Conservation (phyloP, 2,888 invertebrate genomes). For the Linnaemya tessellans region DNA sequence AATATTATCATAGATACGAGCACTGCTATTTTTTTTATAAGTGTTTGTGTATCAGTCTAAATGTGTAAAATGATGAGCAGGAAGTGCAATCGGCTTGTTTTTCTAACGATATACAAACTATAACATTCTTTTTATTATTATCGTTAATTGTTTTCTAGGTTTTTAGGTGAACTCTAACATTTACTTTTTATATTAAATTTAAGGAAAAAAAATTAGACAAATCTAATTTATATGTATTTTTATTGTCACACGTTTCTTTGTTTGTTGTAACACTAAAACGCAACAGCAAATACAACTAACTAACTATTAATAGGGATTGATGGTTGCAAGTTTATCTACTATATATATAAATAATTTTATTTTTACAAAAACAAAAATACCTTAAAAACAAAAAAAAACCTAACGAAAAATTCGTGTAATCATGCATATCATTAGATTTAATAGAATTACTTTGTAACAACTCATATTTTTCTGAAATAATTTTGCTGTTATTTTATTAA, state of each 20-base stretch:
- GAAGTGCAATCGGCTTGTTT: conserved; percentile 36
- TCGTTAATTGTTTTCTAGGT: conserved; percentile 52
- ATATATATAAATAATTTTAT: conserved; percentile 30
- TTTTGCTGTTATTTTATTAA: not conserved
- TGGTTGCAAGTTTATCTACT: conserved; percentile 60
- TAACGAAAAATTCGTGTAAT: not conserved
- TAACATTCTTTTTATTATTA: conserved; percentile 22
- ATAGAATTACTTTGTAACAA: conserved; percentile 12
- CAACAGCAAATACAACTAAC: conserved; percentile 55
- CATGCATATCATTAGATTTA: conserved; percentile 59
- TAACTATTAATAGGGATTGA: conserved; percentile 63
- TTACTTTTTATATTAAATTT: conserved; percentile 51
- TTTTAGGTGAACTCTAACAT: conserved; percentile 53
- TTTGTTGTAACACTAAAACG: conserved; percentile 74
- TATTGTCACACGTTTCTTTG: conserved; percentile 74
- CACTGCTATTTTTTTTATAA: conserved; percentile 62
- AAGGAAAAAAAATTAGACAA: conserved; percentile 19
- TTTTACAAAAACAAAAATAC: conserved; percentile 44
- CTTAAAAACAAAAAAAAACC: not conserved
- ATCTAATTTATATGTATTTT: conserved; percentile 45
- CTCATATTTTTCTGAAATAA: not conserved
- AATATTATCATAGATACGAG: conserved; percentile 73
- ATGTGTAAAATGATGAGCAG: conserved; percentile 15
- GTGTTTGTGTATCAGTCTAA: conserved; percentile 4
- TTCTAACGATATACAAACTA: conserved; percentile 21